Conservation (phyloP, 2,888 invertebrate genomes). For the Anthoptus insignis region DNA sequence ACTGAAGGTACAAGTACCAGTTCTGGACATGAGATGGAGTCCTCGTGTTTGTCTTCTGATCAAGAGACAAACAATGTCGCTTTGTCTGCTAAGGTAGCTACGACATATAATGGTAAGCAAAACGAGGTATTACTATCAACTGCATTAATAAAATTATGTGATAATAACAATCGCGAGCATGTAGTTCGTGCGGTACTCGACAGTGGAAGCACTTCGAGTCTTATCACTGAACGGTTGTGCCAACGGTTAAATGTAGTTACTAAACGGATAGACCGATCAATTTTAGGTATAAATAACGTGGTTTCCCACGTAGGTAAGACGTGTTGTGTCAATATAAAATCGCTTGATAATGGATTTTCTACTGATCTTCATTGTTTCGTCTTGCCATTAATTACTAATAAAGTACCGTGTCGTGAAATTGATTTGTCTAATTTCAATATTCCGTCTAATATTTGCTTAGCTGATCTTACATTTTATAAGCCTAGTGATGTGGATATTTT, state of each 20-base stretch:
- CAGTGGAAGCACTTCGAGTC: constrained; percentile 29
- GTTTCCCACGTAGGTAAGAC: constrained; percentile 11
- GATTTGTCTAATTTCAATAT: constrained; percentile 41
- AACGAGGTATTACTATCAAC: constrained; percentile 27
- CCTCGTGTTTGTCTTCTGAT: background rate
- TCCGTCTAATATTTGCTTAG: constrained; percentile 46
- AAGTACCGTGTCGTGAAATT: constrained; percentile 38
- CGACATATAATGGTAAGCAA: background rate
- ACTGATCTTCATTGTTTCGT: constrained; percentile 43
- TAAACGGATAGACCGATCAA: background rate
- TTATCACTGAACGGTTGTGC: constrained; percentile 19
- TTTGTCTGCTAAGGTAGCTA: background rate
- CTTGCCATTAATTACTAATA: constrained; percentile 45
- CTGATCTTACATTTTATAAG: constrained; percentile 48
- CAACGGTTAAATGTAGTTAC: background rate
- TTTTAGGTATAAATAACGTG: constrained; percentile 30
- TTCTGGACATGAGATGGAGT: background rate
- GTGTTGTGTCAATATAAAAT: constrained; percentile 24
- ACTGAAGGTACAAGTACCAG: background rate
- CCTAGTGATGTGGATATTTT: constrained; percentile 44
- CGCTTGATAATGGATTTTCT: constrained; percentile 26
- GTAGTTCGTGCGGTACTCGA: constrained; percentile 40
- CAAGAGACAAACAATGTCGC: background rate
- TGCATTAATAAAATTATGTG: constrained; percentile 38
- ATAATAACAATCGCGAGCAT: constrained; percentile 24